Conservation (phyloP, 2,797 vertebrate species). For the Cottoperca gobio region DNA sequence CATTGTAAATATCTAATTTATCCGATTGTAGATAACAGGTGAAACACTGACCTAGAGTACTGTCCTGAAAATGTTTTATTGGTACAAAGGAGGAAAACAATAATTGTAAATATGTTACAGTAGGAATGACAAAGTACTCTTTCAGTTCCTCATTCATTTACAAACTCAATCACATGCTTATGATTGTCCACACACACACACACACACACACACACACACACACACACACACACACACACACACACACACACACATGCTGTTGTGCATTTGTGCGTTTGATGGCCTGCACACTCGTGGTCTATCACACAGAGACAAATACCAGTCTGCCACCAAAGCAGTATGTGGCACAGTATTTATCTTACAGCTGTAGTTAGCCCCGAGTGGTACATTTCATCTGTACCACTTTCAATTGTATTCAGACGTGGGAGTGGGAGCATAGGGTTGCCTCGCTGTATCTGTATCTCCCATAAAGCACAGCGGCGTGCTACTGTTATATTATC, state of each 20-base stretch:
- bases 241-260: background rate
- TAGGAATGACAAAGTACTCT: background rate
- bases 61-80: slow-evolving; percentile 1
- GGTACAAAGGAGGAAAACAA: slow-evolving; percentile 23
- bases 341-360: slow-evolving; percentile 73
- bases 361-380: slow-evolving; percentile 73
- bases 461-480: slow-evolving; percentile 64
- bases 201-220: background rate
- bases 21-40: slow-evolving; percentile 18
- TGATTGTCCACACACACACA: background rate
- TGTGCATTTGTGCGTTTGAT: slow-evolving; percentile 25
- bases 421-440: slow-evolving; percentile 72
- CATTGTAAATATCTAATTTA: slow-evolving; percentile 8
- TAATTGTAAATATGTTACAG: slow-evolving; percentile 18
- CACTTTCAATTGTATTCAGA: slow-evolving; percentile 72
- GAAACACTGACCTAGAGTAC: slow-evolving; percentile 3
- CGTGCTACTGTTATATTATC: slow-evolving; percentile 71
- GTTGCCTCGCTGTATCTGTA: slow-evolving; percentile 66
- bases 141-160: background rate
- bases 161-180: background rate
- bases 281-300: slow-evolving; percentile 24
- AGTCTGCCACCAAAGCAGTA: slow-evolving; percentile 56
- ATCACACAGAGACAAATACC: slow-evolving; percentile 59
- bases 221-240: slow-evolving; percentile 8
- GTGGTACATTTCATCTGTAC: slow-evolving; percentile 76